phyloP scores from a whole-genome alignment of 2,797 vertebrate genomes.

The Poeciliopsis presidionis region DNA sequence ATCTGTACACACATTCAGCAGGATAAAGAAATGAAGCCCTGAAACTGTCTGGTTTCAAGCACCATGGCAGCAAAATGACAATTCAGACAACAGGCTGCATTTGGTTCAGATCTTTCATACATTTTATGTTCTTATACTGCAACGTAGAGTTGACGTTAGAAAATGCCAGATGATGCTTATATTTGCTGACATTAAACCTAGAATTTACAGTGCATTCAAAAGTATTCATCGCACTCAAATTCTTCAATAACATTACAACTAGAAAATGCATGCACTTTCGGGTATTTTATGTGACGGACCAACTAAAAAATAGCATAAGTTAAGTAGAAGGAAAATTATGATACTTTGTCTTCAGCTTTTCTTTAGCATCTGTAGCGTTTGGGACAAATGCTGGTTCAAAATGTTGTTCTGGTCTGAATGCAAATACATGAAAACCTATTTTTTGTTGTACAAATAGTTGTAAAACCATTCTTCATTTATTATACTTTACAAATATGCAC shows the following conservation, averaged over 20 bases:
- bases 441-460: not conserved
- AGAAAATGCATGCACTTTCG: not conserved
- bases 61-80: constrained; percentile 19
- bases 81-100: constrained; percentile 20
- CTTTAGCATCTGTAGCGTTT: not conserved
- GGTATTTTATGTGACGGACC: not conserved
- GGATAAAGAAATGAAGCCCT: constrained; percentile 34
- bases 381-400: not conserved
- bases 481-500: not conserved
- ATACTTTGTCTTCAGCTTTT: not conserved
- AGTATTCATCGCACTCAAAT: not conserved
- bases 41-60: constrained; percentile 19
- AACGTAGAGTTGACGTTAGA: constrained; percentile 2
- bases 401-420: not conserved
- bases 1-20: constrained; percentile 37
- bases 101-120: constrained; percentile 25
- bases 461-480: not conserved
- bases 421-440: not conserved
- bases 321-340: not conserved
- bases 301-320: not conserved
- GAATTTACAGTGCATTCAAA: not conserved
- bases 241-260: not conserved
- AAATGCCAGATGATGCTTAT: not conserved
- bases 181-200: not conserved
- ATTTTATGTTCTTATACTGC: constrained; percentile 16